phyloP scores from a whole-genome alignment of 2,113 vertebrate genomes.

The Bufo bufo region DNA sequence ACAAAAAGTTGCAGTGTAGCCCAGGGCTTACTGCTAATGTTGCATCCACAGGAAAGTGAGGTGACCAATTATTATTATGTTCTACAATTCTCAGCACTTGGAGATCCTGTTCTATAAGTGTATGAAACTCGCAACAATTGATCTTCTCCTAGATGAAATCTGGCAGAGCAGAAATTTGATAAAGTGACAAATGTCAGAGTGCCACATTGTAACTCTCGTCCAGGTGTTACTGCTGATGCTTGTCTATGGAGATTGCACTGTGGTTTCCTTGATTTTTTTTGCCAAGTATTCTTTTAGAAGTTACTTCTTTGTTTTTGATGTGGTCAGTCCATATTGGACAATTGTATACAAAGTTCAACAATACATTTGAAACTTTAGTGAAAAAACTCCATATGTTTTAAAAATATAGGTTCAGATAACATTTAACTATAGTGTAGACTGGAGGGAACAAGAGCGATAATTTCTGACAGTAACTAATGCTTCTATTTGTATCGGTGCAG shows the following conservation, averaged over 20 bases:
- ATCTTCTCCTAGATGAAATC: neutral
- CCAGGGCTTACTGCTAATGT: too few relatives aligned
- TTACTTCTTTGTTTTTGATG: too few relatives aligned
- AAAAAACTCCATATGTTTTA: neutral
- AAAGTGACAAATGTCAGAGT: neutral
- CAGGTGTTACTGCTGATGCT: neutral
- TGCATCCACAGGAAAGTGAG: too few relatives aligned
- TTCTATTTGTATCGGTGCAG: slow-evolving; percentile 66
- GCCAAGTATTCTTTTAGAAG: neutral
- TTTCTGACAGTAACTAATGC: slow-evolving; percentile 72
- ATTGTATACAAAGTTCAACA: neutral
- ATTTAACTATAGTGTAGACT: neutral
- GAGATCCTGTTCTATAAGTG: too few relatives aligned
- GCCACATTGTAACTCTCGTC: too few relatives aligned
- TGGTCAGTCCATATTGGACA: neutral
- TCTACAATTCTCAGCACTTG: too few relatives aligned
- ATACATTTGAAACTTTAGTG: neutral
- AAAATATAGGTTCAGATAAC: neutral
- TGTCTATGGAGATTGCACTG: neutral
- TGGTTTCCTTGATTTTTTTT: neutral
- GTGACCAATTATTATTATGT: too few relatives aligned
- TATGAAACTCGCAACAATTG: neutral
- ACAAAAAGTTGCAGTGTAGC: too few relatives aligned
- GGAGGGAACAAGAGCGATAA: slow-evolving; percentile 23
- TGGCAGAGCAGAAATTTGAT: neutral